Base-by-base conservation (phyloP, 2,797 vertebrate species). In the Argentina silus region DNA sequence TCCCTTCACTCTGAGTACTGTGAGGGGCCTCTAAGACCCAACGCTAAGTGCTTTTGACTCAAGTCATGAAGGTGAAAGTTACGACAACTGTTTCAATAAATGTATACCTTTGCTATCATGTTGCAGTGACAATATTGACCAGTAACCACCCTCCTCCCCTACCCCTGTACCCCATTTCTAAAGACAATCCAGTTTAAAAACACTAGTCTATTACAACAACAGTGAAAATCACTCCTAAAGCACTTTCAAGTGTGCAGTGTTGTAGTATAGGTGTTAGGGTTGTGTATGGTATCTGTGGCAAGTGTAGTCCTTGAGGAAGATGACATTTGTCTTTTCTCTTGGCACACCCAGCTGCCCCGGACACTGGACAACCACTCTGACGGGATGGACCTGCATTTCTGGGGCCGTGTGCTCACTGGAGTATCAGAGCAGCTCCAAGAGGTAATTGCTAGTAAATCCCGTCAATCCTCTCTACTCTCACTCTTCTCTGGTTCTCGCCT, bases 321-420 rank as follows among this genome's bases (percentile, higher is more conserved):
- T 8, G 47, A 50, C 47, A 50, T 50, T 50, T 9, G 1, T 50
- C 47, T 50, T 70, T 81, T 67, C 69, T 59, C 69, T 74, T 68
- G 44, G 74, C 76, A 23, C 87, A 76, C 80, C 70, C 88, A 99
- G 98, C 94, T 98, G 92, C 96, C 98, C 3, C 93, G 89, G 82
- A 93, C 98, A 17, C 76, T 98, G 83, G 94, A 96, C 86, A 90
- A 86, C 55, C 86, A 79, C 64, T 90, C 95, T 0, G 79, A 87
- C 62, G 97, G 97, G 78, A 89, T 93, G 69, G 94, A 99, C 86
- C 91, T 98, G 74, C 91, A 81, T 50, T 88, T 91, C 72, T 99
- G 97, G 97, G 94, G 94, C 10, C 92, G 17, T 68, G 92, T 94
- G 81, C 83, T 98, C 15, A 94, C 92, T 66, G 89, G 90, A 17